Percentiles rank a stretch among this genome's conserved stretches.
These are phyloP conservation scores for Oenanthe oenanthe DNA, from an alignment of 2,113 vertebrate species.

Conservation along the genomic window DNA sequence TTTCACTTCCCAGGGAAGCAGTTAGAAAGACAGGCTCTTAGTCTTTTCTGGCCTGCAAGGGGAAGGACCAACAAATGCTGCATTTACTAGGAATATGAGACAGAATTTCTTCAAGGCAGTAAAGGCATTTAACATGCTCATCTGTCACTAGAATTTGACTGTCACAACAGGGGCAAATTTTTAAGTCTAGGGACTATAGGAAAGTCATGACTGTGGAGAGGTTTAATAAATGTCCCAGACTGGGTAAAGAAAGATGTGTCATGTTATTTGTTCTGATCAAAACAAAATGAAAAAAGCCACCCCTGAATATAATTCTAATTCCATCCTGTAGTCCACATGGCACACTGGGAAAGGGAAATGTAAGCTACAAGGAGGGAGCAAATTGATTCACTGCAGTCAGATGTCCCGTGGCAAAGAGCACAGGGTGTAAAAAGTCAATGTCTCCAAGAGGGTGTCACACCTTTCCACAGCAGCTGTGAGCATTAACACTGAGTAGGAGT, in stretches of 20 bases:
- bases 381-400: neutral
- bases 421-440: neutral
- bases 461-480: neutral
- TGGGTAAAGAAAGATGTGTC: neutral
- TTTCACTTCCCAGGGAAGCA: constrained; percentile 51
- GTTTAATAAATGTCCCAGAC: constrained; percentile 18
- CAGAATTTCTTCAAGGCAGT: constrained; percentile 55
- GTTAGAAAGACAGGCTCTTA: constrained; percentile 62
- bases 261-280: constrained; percentile 15
- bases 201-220: neutral
- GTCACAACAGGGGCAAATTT: constrained; percentile 37
- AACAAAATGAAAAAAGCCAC: neutral
- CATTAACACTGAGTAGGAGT: neutral
- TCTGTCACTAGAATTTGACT: constrained; percentile 55
- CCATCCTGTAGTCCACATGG: neutral
- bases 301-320: neutral
- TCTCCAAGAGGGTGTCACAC: neutral
- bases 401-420: neutral
- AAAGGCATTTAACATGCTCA: constrained; percentile 35
- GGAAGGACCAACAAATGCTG: constrained; percentile 25
- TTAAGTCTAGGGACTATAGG: constrained; percentile 26
- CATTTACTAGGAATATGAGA: constrained; percentile 48
- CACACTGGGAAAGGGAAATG: neutral
- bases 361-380: neutral
- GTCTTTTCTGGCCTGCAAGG: constrained; percentile 54